Evolutionary conservation across 2,888 invertebrate species (phyloP).

Genomic region (Tanytarsus gracilentus): DNA sequence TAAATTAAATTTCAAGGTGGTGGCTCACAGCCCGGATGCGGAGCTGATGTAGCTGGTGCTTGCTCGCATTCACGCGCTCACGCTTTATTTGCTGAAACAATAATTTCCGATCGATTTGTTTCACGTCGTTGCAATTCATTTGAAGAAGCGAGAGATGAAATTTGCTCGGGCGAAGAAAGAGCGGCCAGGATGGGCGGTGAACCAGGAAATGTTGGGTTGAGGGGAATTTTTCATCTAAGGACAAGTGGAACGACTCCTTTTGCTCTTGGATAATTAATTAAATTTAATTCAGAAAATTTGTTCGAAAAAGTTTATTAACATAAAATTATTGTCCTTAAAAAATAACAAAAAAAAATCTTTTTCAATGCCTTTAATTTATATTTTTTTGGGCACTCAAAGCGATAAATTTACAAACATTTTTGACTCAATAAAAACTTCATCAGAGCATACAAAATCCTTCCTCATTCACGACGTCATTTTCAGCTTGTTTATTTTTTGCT

Average conservation of each 20-base stretch:
- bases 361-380: background rate
- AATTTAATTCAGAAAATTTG: too few species aligned
- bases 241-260: conserved; percentile 37
- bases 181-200: conserved; percentile 34
- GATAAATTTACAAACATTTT: too few species aligned
- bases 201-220: conserved; percentile 33
- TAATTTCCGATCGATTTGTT: conserved; percentile 33
- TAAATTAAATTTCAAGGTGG: too few species aligned
- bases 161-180: background rate
- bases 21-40: conserved; percentile 45
- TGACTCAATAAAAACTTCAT: too few species aligned
- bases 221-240: conserved; percentile 38
- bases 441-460: conserved; percentile 21
- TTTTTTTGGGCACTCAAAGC: background rate
- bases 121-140: conserved; percentile 34
- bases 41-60: conserved; percentile 37
- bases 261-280: conserved; percentile 31
- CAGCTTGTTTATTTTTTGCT: conserved; percentile 7
- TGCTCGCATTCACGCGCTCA: conserved; percentile 46
- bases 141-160: background rate
- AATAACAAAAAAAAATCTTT: background rate
- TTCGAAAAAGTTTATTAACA: too few species aligned
- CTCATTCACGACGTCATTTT: background rate
- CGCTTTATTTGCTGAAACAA: conserved; percentile 43
- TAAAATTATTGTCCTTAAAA: too few species aligned